Evolutionary conservation across 1,140 invertebrate species (phyloP).

Genomic region (Drosophila obscura): DNA sequence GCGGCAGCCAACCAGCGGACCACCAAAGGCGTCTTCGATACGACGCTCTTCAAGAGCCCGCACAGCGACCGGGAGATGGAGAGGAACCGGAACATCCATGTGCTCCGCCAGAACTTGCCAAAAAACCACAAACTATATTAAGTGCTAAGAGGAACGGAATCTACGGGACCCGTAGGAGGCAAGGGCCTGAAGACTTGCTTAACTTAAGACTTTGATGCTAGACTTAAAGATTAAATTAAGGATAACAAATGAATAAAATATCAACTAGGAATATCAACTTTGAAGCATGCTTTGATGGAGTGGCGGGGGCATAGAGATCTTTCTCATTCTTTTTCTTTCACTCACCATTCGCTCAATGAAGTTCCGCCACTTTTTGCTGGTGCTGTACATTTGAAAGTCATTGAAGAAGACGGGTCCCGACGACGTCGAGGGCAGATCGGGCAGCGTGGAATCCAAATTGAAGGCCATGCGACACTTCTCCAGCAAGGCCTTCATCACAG

Average conservation of each 20-base stretch:
- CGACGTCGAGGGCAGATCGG: slow-evolving; percentile 85
- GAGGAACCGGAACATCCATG: slow-evolving; percentile 35
- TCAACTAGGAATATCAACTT: background rate
- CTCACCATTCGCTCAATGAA: slow-evolving; percentile 87
- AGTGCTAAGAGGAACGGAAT: background rate
- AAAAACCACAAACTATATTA: slow-evolving; percentile 82
- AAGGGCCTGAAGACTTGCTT: slow-evolving; percentile 43
- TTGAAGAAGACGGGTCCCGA: slow-evolving; percentile 87
- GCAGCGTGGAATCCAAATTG: slow-evolving; percentile 85
- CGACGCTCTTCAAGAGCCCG: slow-evolving; percentile 76
- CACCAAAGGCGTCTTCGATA: slow-evolving; percentile 78
- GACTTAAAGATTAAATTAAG: slow-evolving; percentile 20
- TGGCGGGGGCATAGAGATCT: background rate
- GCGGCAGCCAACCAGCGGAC: slow-evolving; percentile 51
- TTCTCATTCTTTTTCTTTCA: background rate
- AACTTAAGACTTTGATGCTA: slow-evolving; percentile 13
- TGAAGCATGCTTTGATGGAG: background rate
- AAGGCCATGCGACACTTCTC: slow-evolving; percentile 85
- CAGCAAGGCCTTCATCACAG: slow-evolving; percentile 87
- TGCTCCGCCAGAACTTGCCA: slow-evolving; percentile 69
- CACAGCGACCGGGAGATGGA: slow-evolving; percentile 61
- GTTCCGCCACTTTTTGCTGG: slow-evolving; percentile 86
- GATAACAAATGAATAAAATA: slow-evolving; percentile 16
- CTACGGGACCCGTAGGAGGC: slow-evolving; percentile 12
- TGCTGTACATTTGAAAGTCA: slow-evolving; percentile 86